Percentiles rank a stretch among this genome's conserved stretches.
phyloP scores from a whole-genome alignment of 2,888 invertebrate species.

The Lycia hirtaria region DNA sequence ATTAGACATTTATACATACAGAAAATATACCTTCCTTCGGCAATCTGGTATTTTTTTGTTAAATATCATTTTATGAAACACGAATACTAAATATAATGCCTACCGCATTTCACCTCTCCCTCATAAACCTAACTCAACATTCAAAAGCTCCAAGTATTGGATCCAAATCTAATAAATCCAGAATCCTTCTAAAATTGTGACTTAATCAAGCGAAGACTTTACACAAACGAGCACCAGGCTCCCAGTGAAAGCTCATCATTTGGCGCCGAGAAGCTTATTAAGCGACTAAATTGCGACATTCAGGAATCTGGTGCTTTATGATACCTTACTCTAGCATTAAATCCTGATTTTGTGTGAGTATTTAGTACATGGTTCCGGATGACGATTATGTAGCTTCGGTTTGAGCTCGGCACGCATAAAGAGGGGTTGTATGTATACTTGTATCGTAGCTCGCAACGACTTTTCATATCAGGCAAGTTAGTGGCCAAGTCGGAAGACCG shows the following conservation, averaged over 20 bases:
- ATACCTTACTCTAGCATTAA: conserved; percentile 31
- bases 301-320: conserved; percentile 44
- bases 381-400: background rate
- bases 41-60: too few species aligned
- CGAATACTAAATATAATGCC: too few species aligned
- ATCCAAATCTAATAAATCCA: conserved; percentile 7
- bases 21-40: too few species aligned
- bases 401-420: background rate
- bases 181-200: conserved; percentile 28
- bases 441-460: too few species aligned
- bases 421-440: background rate
- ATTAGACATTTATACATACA: too few species aligned
- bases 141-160: background rate
- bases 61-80: too few species aligned
- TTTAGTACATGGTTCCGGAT: conserved; percentile 18
- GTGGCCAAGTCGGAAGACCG: too few species aligned
- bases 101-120: too few species aligned
- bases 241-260: conserved; percentile 48
- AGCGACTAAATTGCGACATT: conserved; percentile 55
- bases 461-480: too few species aligned
- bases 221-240: conserved; percentile 29
- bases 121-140: background rate
- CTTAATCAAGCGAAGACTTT: conserved; percentile 43
- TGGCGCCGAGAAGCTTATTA: conserved; percentile 48
- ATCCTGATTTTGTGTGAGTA: conserved; percentile 30